Base-by-base conservation (phyloP, 1,140 invertebrate species). In the Formica exsecta region DNA sequence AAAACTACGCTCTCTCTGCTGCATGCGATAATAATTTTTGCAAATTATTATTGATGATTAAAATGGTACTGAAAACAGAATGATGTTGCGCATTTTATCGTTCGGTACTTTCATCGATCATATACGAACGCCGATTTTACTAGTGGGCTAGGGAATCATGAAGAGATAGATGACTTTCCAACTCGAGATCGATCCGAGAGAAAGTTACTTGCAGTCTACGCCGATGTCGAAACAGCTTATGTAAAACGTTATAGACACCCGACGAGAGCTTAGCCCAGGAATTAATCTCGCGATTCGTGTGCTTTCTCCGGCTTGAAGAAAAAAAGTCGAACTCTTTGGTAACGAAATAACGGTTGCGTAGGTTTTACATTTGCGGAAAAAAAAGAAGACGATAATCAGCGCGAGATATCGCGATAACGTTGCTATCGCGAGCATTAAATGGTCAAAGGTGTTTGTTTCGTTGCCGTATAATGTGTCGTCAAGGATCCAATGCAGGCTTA, bases 181-280 rank as follows among this genome's bases (percentile, higher is more conserved):
- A 75, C 61, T 32, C 38, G 54, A 62, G 88, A 89, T 90, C 89
- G 88, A 90, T 90, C 61, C 85, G 62, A 38, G 89, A 90, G 89
- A 90, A 90, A 90, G 89, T 90, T 75, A 57, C 22, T 13, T 54
- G 79, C 75, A 71, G 66, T 87, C 65, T 75, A 70, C 70, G 68
- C 44, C 66, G 70, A 68, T 90, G 89, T 85, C 64, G 80, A 90
- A 90, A 90, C 44, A n/a, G 57, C 75, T 90, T 90, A 90, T 68
- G 86, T 90, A 90, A 90, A 90, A 19, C 19, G 48, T 9, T 5
- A 32, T 22, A 57, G 51, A 25, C 54, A 61, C 38, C 19, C 36
- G 54, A 36, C 54, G n/a, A 36, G 38, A 36, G 51, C 32, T 22
- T 32, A 41, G 1, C 7, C 25, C 13, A 3, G 54, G 22, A 59